These are phyloP conservation scores for Callinectes sapidus DNA, from an alignment of 2,888 invertebrate species.

Conservation along the genomic window DNA sequence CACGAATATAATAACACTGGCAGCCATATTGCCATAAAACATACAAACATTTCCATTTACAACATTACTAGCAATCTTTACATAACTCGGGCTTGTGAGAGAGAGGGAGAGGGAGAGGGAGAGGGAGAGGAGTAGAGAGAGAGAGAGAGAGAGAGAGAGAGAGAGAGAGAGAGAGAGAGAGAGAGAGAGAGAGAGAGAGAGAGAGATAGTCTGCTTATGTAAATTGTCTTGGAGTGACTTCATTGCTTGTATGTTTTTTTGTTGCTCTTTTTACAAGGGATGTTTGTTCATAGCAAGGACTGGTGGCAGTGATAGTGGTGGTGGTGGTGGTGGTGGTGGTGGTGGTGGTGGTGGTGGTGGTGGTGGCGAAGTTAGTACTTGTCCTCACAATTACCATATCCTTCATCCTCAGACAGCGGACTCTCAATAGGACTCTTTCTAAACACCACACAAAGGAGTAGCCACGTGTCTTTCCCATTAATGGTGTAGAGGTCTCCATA, in stretches of 20 bases:
- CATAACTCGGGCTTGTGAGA: too few species aligned
- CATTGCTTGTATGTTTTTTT: background rate
- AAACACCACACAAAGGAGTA: too few species aligned
- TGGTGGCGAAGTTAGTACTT: background rate
- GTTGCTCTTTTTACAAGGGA: too few species aligned
- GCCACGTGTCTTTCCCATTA: too few species aligned
- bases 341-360: too few species aligned
- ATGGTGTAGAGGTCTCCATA: too few species aligned
- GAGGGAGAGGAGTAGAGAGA: background rate
- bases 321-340: background rate
- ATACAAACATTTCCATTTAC: too few species aligned
- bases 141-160: background rate
- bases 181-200: background rate
- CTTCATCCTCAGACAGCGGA: too few species aligned
- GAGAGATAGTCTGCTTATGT: background rate
- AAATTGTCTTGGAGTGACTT: background rate
- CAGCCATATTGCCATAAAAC: too few species aligned
- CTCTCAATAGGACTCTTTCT: too few species aligned
- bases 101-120: background rate
- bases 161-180: background rate
- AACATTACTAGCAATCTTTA: too few species aligned
- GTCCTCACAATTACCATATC: background rate
- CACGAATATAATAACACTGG: too few species aligned
- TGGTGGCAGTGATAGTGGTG: background rate
- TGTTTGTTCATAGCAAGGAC: background rate